Evolutionary conservation across 2,113 vertebrate species (phyloP).

Genomic region (Gadus chalcogrammus): DNA sequence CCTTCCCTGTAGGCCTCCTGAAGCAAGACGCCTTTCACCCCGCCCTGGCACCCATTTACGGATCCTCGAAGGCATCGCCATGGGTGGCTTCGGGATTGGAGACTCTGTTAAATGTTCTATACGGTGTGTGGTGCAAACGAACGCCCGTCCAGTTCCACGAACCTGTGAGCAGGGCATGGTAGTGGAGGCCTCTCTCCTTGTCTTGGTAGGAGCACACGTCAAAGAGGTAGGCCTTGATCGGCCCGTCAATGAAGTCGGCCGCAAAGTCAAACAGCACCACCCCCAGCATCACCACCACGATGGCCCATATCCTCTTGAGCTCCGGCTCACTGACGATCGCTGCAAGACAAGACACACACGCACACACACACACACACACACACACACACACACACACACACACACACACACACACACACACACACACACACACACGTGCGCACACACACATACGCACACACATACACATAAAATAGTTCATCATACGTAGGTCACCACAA

Average conservation of each 20-base stretch:
- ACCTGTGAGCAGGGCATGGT: slow-evolving; percentile 96
- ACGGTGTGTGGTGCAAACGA: too few species aligned
- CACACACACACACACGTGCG: not conserved
- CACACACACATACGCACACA: too few species aligned
- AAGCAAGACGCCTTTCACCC: too few species aligned
- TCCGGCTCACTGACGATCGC: slow-evolving; percentile 55
- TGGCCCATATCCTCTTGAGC: slow-evolving; percentile 75
- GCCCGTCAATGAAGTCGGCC: slow-evolving; percentile 96
- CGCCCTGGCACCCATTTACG: too few species aligned
- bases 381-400: too few species aligned
- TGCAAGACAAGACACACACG: slow-evolving; percentile 44
- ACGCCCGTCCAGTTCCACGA: not conserved
- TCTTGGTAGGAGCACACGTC: slow-evolving; percentile 93
- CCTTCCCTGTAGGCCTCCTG: too few species aligned
- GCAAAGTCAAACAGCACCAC: slow-evolving; percentile 97
- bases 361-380: not conserved
- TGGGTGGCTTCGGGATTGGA: too few species aligned
- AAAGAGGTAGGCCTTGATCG: slow-evolving; percentile 97
- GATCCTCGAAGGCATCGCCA: too few species aligned
- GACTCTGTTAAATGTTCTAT: too few species aligned
- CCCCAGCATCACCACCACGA: slow-evolving; percentile 88
- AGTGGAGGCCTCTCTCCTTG: slow-evolving; percentile 92
- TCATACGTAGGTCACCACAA: too few species aligned
- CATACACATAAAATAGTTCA: too few species aligned
- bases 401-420: not conserved